Percentiles rank a stretch among this genome's conserved stretches.
Conservation (phyloP, 2,888 invertebrate species). For the Thalpophila matura region DNA sequence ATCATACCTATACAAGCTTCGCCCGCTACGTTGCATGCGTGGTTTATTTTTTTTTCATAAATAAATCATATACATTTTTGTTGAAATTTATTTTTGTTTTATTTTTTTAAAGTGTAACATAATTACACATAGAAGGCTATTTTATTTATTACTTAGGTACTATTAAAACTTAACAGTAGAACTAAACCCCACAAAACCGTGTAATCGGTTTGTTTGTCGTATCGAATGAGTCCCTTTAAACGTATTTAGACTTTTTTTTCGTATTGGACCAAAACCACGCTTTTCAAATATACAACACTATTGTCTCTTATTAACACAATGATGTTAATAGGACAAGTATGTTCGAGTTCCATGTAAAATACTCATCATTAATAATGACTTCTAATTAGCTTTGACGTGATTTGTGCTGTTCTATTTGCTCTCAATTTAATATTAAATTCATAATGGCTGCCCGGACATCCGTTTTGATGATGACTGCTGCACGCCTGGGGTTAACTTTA, state of each 20-base stretch:
- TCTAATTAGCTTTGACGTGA: conserved; percentile 49
- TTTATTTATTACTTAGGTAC: too few relatives aligned
- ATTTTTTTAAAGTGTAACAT: too few relatives aligned
- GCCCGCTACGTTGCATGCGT: neutral
- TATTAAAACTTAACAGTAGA: too few relatives aligned
- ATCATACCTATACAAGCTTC: conserved; percentile 65
- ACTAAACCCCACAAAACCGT: too few relatives aligned
- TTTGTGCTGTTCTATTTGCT: conserved; percentile 43
- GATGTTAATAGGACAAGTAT: conserved; percentile 6
- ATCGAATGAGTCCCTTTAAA: too few relatives aligned
- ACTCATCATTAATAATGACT: conserved; percentile 34
- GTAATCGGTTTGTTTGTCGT: too few relatives aligned
- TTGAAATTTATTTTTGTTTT: too few relatives aligned
- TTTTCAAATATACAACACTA: conserved; percentile 15
- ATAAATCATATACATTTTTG: too few relatives aligned
- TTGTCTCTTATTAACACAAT: conserved; percentile 7
- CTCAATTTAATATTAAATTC: conserved; percentile 39
- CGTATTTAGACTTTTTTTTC: too few relatives aligned
- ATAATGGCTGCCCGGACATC: conserved; percentile 29
- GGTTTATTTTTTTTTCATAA: neutral
- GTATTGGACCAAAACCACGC: neutral
- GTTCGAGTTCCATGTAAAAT: conserved; percentile 28
- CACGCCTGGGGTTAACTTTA: conserved; percentile 6
- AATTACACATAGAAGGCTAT: too few relatives aligned
- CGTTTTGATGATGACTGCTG: conserved; percentile 26